Base-by-base conservation (phyloP, 2,888 invertebrate species). In the Ethmia dodecea region DNA sequence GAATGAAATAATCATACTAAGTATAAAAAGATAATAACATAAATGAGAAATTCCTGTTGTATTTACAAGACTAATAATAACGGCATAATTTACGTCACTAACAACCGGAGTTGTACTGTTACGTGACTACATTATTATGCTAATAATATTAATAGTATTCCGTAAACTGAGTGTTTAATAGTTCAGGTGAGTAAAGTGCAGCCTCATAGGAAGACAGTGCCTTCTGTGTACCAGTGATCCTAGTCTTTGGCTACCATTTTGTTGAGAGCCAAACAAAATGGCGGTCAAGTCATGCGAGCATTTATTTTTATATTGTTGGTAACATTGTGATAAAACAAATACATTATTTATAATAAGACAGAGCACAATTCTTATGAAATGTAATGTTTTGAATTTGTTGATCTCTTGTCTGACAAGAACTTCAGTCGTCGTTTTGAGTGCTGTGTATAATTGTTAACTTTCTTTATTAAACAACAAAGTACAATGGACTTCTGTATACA, bases 281-380 rank as follows among this genome's bases (percentile, higher is more conserved):
- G 61, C 64, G 73, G 79, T 65, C 78, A 78, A 52, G 80, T 81
- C 80, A 68, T 64, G 69, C 59, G 58, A 81, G 84, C 84, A 86
- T 86, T 86, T 86, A 86, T 84, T 83, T 84, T 83, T 78, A 73
- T 79, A 78, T 72, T 74, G 74, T 81, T 79, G 16, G 31, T 45
- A 39, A 42, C 39, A 55, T 63, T 71, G 74, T 73, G 72, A 74
- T 73, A 68, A 53, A 55, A 56, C 45, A 61, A 52, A 45, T 41
- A 36, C 47, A 46, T 56, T 57, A 62, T 46, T 55, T 67, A 65
- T 66, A 66, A 66, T 66, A 52, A 59, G 49, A 56, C 52, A 58
- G 58, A 67, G 62, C 72, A 72, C 66, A 58, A 55, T 48, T 51
- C 40, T 38, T 40, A 16, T 33, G 24, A 11, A 33, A 13, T 33